Percentiles rank a stretch among this genome's conserved stretches.
These are phyloP conservation scores for Caenorhabditis inopinata DNA, from an alignment of 1,140 invertebrate species.

Conservation along the genomic window DNA sequence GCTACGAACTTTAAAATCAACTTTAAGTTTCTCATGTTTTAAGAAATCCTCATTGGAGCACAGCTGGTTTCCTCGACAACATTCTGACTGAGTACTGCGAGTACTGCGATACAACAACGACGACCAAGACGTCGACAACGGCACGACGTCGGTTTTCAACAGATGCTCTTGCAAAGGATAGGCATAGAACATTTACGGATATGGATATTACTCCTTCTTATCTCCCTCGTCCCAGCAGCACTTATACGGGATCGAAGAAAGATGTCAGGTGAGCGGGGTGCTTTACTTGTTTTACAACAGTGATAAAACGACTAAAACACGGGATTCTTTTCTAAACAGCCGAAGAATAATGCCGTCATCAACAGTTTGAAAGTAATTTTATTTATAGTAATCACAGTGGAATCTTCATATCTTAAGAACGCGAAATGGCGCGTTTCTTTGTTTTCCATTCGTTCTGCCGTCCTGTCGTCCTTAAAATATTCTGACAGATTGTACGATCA, in stretches of 20 bases:
- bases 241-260: conserved; percentile 6
- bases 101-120: conserved; percentile 10
- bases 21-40: not conserved
- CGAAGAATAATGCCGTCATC: no score
- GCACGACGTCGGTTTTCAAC: conserved; percentile 23
- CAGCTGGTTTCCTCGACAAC: not conserved
- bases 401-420: not conserved
- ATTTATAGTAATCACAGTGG: no score
- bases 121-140: conserved; percentile 2
- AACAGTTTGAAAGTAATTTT: no score
- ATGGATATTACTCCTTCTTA: conserved; percentile 6
- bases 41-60: conserved; percentile 4
- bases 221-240: conserved; percentile 5
- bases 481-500: conserved; percentile 17
- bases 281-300: not conserved
- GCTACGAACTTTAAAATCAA: no score
- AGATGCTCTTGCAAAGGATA: conserved; percentile 34
- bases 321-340: no score
- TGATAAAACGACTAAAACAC: conserved; percentile 1
- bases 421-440: not conserved
- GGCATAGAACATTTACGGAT: conserved; percentile 27
- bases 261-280: not conserved
- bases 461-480: not conserved
- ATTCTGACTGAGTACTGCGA: not conserved
- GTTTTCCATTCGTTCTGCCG: no score